phyloP scores from a whole-genome alignment of 30 jellyfish, hydroid and myxozoan genomes.

The Chironex yamaguchii region DNA sequence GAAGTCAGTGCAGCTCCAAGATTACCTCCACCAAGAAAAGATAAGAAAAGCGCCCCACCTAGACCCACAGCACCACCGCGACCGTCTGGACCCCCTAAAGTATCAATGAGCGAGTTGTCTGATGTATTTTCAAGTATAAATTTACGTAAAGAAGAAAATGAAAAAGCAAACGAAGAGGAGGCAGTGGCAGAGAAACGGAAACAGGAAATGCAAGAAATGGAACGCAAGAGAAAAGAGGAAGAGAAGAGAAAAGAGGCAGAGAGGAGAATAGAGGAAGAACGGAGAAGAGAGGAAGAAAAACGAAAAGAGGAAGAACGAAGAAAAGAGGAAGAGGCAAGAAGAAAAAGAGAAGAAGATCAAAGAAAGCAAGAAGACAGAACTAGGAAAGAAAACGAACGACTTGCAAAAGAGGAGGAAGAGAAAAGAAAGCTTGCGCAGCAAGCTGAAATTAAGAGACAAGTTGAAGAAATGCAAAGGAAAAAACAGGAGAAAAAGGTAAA shows the following conservation, averaged over 20 bases:
- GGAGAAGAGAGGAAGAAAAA: not conserved
- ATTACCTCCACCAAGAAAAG: slow-evolving; percentile 1
- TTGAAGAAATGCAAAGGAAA: slow-evolving; percentile 88
- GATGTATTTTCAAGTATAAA: not conserved
- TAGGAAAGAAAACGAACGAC: too few relatives aligned
- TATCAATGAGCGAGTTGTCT: not conserved
- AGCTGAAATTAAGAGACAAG: slow-evolving; percentile 72
- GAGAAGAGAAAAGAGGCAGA: slow-evolving; percentile 22
- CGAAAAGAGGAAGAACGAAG: slow-evolving; percentile 29
- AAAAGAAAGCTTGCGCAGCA: slow-evolving; percentile 50
- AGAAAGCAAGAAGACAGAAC: not conserved
- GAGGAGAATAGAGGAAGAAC: slow-evolving; percentile 33
- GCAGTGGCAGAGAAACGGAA: not conserved
- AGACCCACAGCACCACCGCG: slow-evolving; percentile 70
- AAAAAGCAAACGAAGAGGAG: slow-evolving; percentile 28
- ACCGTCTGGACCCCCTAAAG: not conserved
- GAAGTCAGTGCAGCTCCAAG: not conserved
- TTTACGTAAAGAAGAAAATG: not conserved
- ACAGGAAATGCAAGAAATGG: slow-evolving; percentile 2
- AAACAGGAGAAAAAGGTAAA: slow-evolving; percentile 72
- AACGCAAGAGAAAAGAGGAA: slow-evolving; percentile 21
- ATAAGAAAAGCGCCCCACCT: slow-evolving; percentile 58
- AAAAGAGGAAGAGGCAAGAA: slow-evolving; percentile 59
- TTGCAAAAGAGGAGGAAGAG: slow-evolving; percentile 12
- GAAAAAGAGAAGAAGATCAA: slow-evolving; percentile 44